Base-by-base conservation (phyloP, 2,113 vertebrate species). In the Reinhardtius hippoglossoides region DNA sequence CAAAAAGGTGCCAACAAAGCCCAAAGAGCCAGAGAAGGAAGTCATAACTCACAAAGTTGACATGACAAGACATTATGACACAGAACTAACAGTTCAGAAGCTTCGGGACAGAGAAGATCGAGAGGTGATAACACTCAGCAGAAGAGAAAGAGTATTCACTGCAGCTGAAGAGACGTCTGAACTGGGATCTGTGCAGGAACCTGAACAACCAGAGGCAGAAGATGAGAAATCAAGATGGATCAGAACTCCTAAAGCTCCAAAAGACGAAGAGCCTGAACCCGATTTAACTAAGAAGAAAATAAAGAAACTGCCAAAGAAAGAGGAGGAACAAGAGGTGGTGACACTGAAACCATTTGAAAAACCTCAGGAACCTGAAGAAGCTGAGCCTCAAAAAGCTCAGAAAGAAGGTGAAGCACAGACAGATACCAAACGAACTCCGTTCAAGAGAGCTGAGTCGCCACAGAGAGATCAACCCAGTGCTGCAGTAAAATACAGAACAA, bases 331-430 rank as follows among this genome's bases (percentile, higher is more conserved):
- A 59, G 91, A 92, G 74, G 62, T 18, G 13, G 88, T 93, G 6
- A 77, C 64, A 9, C 61, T 93, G 40, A 93, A 93, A 66, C 80
- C 92, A 40, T 85, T 93, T 78, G 54, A 85, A 4, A 92, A 88
- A 67, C 65, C 88, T 40, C 61, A 67, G 18, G 90, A 87, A 76
- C 58, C 74, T 18, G 77, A 83, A 0, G 21, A 7, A 52, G 21
- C 20, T 16, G 71, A 84, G 78, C 48, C 58, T 66, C 48, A 48
- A 16, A 86, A 81, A 66, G 31, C 62, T 6, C 14, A 65, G 42
- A 80, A 76, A 65, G 80, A 87, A 55, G 26, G 15, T 26, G 74
- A 79, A 2, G 65, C 42, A 44, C 88, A 76, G 56, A 79, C 71
- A 46, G 83, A 82, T 5, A 46, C 16, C 35, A 58, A 81, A 42